These are phyloP conservation scores for Myrmecophaga tridactyla DNA, from an alignment of 2,113 vertebrate genomes.

Conservation along the genomic window DNA sequence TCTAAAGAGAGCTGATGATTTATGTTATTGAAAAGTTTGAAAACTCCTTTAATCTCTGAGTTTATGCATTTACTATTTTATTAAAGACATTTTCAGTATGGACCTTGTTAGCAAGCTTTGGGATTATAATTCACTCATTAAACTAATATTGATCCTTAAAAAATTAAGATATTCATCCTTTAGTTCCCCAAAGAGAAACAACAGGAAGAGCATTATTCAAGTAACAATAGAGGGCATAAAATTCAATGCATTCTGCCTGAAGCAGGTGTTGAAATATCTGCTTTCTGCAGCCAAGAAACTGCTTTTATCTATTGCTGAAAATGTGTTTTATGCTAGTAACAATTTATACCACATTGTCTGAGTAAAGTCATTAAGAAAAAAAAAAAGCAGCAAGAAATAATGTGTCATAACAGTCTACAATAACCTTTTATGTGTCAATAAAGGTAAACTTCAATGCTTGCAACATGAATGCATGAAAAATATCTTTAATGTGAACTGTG, in stretches of 20 bases:
- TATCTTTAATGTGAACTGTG: not conserved
- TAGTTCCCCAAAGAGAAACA: slow-evolving; percentile 8
- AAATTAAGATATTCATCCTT: slow-evolving; percentile 56
- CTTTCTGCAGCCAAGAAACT: slow-evolving; percentile 47
- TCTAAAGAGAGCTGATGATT: not conserved
- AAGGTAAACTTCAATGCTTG: slow-evolving; percentile 32
- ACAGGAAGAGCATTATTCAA: slow-evolving; percentile 31
- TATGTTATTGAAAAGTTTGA: not conserved
- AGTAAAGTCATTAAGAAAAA: slow-evolving; percentile 52
- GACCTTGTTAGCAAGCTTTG: not conserved
- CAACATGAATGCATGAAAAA: not conserved
- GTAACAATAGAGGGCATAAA: slow-evolving; percentile 28
- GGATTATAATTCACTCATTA: slow-evolving; percentile 29
- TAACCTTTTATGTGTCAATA: slow-evolving; percentile 50
- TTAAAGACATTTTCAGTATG: not conserved
- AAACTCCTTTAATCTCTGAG: not conserved
- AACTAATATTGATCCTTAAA: slow-evolving; percentile 35
- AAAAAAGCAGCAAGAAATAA: slow-evolving; percentile 52
- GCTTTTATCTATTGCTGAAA: slow-evolving; percentile 62
- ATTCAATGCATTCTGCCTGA: slow-evolving; percentile 43
- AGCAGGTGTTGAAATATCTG: slow-evolving; percentile 62
- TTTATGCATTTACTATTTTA: not conserved
- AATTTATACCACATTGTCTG: slow-evolving; percentile 58
- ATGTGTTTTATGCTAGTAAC: slow-evolving; percentile 38
- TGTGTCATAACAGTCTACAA: not conserved